These are phyloP conservation scores for Coelopa frigida DNA, from an alignment of 1,140 invertebrate species.

Conservation along the genomic window DNA sequence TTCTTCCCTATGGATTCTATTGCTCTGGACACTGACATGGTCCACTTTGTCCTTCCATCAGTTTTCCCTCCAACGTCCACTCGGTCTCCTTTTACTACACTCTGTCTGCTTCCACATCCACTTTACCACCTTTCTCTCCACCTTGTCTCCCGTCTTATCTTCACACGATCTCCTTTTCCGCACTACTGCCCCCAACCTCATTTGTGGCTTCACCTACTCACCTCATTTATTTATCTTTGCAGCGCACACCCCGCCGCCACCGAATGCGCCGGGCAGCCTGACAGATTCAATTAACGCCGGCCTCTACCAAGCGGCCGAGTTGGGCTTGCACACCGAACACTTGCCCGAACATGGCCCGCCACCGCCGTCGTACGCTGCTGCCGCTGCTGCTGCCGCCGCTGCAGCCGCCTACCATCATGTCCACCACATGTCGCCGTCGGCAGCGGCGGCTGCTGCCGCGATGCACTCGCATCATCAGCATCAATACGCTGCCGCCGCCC, in stretches of 20 bases:
- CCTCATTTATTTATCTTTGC: too few relatives aligned
- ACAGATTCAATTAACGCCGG: constrained; percentile 19
- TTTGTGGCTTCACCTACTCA: not conserved
- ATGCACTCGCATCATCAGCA: too few relatives aligned
- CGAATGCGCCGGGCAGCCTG: not conserved
- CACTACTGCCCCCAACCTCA: constrained; percentile 6
- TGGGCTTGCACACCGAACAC: constrained; percentile 38
- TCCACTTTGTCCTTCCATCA: too few relatives aligned
- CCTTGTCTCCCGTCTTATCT: not conserved
- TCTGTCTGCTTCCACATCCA: not conserved
- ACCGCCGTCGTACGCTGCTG: constrained; percentile 33
- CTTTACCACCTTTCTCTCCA: not conserved
- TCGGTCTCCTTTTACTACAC: too few relatives aligned
- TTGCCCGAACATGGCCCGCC: constrained; percentile 28
- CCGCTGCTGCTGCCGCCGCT: constrained; percentile 35
- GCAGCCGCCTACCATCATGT: constrained; percentile 31
- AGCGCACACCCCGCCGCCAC: too few relatives aligned
- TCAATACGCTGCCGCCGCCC: too few relatives aligned
- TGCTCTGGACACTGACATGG: too few relatives aligned
- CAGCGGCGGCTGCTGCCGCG: constrained; percentile 10
- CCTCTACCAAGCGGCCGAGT: constrained; percentile 37
- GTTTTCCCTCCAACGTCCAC: too few relatives aligned
- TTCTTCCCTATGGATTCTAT: too few relatives aligned
- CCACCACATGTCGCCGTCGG: constrained; percentile 30
- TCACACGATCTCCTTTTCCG: too few relatives aligned